Percentiles rank a stretch among this genome's conserved stretches.
Evolutionary conservation across 64 coral and sea anemone species (phyloP).

Genomic region (Montipora foliosa): DNA sequence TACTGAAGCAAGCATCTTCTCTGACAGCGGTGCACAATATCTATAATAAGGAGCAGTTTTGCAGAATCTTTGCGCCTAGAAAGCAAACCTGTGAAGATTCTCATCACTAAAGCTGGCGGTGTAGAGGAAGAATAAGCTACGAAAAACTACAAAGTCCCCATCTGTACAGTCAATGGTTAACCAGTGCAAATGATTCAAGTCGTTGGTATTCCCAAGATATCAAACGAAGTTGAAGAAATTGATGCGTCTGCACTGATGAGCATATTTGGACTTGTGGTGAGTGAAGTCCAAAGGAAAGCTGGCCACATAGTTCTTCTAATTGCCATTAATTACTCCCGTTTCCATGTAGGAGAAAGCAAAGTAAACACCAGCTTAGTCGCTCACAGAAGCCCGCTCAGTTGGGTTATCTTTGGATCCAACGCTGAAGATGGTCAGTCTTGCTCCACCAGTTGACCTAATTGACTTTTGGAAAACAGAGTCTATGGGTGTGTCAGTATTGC

Average conservation of each 20-base stretch:
- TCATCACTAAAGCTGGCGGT: slow-evolving; percentile 73
- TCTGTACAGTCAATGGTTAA: slow-evolving; percentile 36
- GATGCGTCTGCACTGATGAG: slow-evolving; percentile 47
- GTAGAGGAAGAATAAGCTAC: slow-evolving; percentile 68
- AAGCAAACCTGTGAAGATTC: slow-evolving; percentile 52
- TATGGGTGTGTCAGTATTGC: slow-evolving; percentile 75
- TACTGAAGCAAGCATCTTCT: slow-evolving; percentile 48
- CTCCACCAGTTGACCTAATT: slow-evolving; percentile 63
- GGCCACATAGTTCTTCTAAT: slow-evolving; percentile 76
- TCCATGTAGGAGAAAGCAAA: slow-evolving; percentile 75
- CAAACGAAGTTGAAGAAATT: slow-evolving; percentile 11
- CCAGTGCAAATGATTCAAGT: slow-evolving; percentile 57
- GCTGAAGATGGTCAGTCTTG: slow-evolving; percentile 58
- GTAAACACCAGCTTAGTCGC: slow-evolving; percentile 68
- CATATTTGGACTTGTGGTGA: slow-evolving; percentile 16
- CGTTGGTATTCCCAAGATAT: slow-evolving; percentile 73
- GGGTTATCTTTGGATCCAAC: slow-evolving; percentile 73
- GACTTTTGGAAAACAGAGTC: slow-evolving; percentile 85
- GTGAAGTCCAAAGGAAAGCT: slow-evolving; percentile 34
- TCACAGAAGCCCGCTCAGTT: slow-evolving; percentile 72
- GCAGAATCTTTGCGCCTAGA: no score
- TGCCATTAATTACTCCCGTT: slow-evolving; percentile 78
- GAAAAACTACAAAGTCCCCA: slow-evolving; percentile 70
- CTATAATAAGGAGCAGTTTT: slow-evolving; percentile 48
- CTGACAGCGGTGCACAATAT: slow-evolving; percentile 71